Conservation (phyloP, 2,113 vertebrate species). For the Sinocyclocheilus anshuiensis region DNA sequence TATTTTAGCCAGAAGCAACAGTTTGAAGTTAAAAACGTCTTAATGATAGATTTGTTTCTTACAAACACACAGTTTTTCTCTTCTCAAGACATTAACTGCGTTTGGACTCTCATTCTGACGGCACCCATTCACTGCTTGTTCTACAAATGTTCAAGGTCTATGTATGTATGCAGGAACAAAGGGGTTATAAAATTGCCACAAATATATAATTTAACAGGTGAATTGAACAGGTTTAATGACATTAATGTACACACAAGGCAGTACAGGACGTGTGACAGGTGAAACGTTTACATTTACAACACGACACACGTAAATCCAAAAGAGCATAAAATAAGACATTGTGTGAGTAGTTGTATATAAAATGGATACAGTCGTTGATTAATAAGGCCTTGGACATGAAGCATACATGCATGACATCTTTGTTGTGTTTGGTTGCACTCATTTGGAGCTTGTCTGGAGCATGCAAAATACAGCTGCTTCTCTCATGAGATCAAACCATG, state of each 20-base stretch:
- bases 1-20: no score
- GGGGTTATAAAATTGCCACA: not conserved
- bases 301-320: constrained; percentile 54
- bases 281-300: constrained; percentile 24
- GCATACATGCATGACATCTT: constrained; percentile 64
- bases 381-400: constrained; percentile 61
- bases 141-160: not conserved
- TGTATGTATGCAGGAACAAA: not conserved
- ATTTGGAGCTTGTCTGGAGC: constrained; percentile 65
- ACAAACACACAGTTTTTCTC: not conserved
- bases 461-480: constrained; percentile 63
- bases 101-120: not conserved
- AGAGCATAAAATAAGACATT: constrained; percentile 61
- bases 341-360: constrained; percentile 60
- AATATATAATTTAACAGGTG: constrained; percentile 10
- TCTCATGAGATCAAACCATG: constrained; percentile 40
- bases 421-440: constrained; percentile 67
- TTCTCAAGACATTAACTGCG: no score
- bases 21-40: not conserved
- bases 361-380: constrained; percentile 59
- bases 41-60: not conserved
- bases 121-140: not conserved
- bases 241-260: constrained; percentile 45
- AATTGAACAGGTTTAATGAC: constrained; percentile 30
- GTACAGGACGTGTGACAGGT: constrained; percentile 37